These are phyloP conservation scores for Callithrix jacchus DNA, from an alignment of 2,113 vertebrate species.

Conservation along the genomic window DNA sequence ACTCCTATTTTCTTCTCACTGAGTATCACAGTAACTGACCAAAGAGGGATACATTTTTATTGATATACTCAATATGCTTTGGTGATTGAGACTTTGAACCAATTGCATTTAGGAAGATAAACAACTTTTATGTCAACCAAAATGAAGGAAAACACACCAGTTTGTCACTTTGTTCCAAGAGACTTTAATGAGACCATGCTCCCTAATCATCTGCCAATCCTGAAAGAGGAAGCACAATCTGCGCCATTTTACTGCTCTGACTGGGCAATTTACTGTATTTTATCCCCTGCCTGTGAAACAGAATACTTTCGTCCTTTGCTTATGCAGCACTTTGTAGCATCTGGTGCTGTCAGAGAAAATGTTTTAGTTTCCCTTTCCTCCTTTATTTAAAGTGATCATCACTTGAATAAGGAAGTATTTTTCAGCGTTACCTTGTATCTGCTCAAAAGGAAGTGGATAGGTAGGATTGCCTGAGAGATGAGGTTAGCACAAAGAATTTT, in stretches of 20 bases:
- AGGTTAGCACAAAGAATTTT: background rate
- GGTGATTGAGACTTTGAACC: conserved; percentile 44
- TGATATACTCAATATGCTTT: background rate
- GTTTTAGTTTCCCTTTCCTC: background rate
- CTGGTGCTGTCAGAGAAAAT: conserved; percentile 55
- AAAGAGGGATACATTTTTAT: background rate
- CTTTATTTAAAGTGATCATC: conserved; percentile 10
- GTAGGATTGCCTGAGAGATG: background rate
- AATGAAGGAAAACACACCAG: conserved; percentile 62
- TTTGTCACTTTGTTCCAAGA: conserved; percentile 57
- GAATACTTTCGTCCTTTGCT: conserved; percentile 48
- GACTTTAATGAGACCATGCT: conserved; percentile 71
- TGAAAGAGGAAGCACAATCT: conserved; percentile 62
- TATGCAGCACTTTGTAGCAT: conserved; percentile 67
- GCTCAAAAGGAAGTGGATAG: accelerated
- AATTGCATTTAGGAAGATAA: conserved; percentile 66
- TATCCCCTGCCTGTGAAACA: conserved; percentile 65
- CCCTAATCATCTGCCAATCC: conserved; percentile 74
- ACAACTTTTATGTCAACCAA: conserved; percentile 53
- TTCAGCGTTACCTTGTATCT: conserved; percentile 22
- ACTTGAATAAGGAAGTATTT: conserved; percentile 31
- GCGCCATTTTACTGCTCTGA: conserved; percentile 59
- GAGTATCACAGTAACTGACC: background rate
- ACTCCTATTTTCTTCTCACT: background rate
- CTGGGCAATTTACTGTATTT: conserved; percentile 72